Percentiles rank a stretch among this genome's conserved stretches.
phyloP scores from a whole-genome alignment of 92 coral and sea anemone genomes.

The Nematostella vectensis region DNA sequence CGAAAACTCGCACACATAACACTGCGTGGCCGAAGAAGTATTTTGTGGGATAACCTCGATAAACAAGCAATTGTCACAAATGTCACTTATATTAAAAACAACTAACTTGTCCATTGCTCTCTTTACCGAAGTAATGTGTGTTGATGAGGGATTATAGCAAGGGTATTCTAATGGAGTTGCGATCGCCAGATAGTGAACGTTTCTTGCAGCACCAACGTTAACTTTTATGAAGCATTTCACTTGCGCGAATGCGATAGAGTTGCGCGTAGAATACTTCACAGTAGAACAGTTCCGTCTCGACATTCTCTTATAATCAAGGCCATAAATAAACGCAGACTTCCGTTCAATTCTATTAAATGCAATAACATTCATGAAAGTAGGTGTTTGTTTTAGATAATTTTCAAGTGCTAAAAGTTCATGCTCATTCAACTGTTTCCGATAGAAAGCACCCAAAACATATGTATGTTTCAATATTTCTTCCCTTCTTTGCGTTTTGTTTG shows the following conservation, averaged over 20 bases:
- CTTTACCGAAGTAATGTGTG: conserved; percentile 6
- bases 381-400: too few relatives aligned
- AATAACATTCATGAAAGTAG: conserved; percentile 14
- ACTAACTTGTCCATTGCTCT: background rate
- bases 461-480: conserved; percentile 7
- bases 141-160: conserved; percentile 3
- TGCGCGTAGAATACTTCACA: conserved; percentile 11
- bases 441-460: conserved; percentile 16
- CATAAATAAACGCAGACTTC: conserved; percentile 12
- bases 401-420: conserved; percentile 24
- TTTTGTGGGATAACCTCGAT: background rate
- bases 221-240: conserved; percentile 20
- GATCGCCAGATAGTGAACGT: background rate
- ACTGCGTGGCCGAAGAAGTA: background rate
- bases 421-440: conserved; percentile 6
- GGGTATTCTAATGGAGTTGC: background rate
- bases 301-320: conserved; percentile 25
- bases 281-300: conserved; percentile 22
- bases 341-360: conserved; percentile 24
- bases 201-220: background rate
- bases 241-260: conserved; percentile 15
- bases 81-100: background rate
- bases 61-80: too few relatives aligned
- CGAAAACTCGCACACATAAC: conserved; percentile 13
- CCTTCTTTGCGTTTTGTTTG: conserved; percentile 3